Percentiles rank a stretch among this genome's conserved stretches.
These are phyloP conservation scores for Heptranchias perlo DNA, from an alignment of 2,113 vertebrate genomes.

Conservation along the genomic window DNA sequence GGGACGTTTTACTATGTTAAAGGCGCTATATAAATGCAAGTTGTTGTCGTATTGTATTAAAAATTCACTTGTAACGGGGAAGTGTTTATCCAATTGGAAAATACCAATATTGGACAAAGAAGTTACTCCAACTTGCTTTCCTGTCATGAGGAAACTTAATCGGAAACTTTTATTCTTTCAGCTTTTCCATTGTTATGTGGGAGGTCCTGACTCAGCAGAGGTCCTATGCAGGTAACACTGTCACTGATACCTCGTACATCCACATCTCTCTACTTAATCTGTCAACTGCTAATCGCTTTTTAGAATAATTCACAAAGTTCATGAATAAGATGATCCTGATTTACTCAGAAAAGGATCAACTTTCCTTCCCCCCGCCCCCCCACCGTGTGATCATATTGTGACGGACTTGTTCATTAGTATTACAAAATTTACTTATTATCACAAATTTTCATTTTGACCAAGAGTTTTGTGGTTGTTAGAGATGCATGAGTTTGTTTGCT, in stretches of 20 bases:
- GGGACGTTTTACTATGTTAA: background rate
- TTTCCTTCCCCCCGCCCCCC: background rate
- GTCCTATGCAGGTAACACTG: conserved; percentile 63
- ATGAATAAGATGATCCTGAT: background rate
- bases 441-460: background rate
- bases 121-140: background rate
- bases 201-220: conserved; percentile 81
- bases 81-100: background rate
- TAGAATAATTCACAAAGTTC: background rate
- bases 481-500: background rate
- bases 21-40: background rate
- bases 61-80: no score
- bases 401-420: background rate
- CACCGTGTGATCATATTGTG: background rate
- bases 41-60: background rate
- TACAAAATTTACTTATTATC: background rate
- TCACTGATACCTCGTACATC: background rate
- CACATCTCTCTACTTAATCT: background rate
- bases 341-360: background rate
- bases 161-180: conserved; percentile 45
- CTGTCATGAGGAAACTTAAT: background rate
- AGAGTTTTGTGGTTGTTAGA: background rate
- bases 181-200: conserved; percentile 79
- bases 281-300: background rate
- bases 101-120: background rate